These are phyloP conservation scores for Vollenhovia emeryi DNA, from an alignment of 1,140 invertebrate genomes.

Conservation along the genomic window DNA sequence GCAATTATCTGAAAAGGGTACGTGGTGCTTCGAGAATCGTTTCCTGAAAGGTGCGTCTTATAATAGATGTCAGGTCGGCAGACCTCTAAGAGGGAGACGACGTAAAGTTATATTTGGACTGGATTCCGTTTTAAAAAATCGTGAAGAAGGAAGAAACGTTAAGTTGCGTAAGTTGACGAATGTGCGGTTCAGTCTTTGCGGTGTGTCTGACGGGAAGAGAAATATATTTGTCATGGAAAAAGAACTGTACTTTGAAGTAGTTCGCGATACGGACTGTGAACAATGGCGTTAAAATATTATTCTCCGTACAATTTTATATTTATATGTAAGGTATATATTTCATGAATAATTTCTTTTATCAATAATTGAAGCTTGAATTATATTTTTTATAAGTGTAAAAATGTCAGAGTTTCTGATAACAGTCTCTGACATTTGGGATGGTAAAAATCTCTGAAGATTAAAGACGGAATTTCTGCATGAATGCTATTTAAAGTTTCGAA, in stretches of 20 bases:
- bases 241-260: neutral
- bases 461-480: neutral
- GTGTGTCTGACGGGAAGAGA: neutral
- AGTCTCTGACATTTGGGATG: too few relatives aligned
- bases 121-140: neutral
- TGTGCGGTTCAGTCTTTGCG: neutral
- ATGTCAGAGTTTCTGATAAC: neutral
- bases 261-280: neutral
- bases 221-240: neutral
- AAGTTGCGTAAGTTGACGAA: neutral
- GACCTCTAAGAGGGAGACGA: neutral
- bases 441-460: neutral
- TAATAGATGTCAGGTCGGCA: conserved; percentile 19
- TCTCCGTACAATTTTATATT: too few relatives aligned
- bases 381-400: neutral
- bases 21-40: neutral
- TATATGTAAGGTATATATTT: neutral
- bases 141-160: neutral
- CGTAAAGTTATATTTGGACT: neutral
- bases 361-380: neutral
- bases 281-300: neutral
- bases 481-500: conserved; percentile 2
- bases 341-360: neutral
- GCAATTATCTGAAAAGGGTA: neutral
- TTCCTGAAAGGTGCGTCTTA: conserved; percentile 25